These are phyloP conservation scores for Ceratina calcarata DNA, from an alignment of 1,140 invertebrate genomes.

Conservation along the genomic window DNA sequence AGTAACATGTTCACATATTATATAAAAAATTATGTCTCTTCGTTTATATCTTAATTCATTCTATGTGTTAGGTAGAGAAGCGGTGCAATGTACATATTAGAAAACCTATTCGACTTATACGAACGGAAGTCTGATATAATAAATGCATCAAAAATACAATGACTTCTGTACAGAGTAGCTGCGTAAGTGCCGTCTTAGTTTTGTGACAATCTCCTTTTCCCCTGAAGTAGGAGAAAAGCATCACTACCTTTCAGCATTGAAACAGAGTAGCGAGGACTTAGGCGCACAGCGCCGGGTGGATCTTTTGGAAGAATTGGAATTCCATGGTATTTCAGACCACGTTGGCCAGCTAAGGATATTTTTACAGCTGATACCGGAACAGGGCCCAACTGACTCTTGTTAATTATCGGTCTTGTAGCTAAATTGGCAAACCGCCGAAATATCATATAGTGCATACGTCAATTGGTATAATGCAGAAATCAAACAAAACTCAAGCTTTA, in stretches of 20 bases:
- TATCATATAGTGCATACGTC: constrained; percentile 54
- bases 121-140: constrained; percentile 11
- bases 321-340: constrained; percentile 72
- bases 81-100: constrained; percentile 26
- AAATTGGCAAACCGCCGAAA: constrained; percentile 70
- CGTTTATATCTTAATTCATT: not conserved
- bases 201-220: constrained; percentile 45
- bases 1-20: not conserved
- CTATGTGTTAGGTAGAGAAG: constrained; percentile 12
- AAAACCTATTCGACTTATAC: not conserved
- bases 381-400: constrained; percentile 70
- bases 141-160: constrained; percentile 35
- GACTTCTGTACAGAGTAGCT: constrained; percentile 53
- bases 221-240: constrained; percentile 54
- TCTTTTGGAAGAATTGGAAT: constrained; percentile 74
- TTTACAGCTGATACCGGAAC: constrained; percentile 68
- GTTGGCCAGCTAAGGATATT: constrained; percentile 68
- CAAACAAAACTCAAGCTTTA: constrained; percentile 39
- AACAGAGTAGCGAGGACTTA: constrained; percentile 73
- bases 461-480: constrained; percentile 31
- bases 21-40: constrained; percentile 6
- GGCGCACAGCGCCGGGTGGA: constrained; percentile 72
- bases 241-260: constrained; percentile 71
- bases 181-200: constrained; percentile 43
- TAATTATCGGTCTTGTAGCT: constrained; percentile 64